phyloP scores from a whole-genome alignment of 2,888 invertebrate species.

The Patella ulyssiponensis region DNA sequence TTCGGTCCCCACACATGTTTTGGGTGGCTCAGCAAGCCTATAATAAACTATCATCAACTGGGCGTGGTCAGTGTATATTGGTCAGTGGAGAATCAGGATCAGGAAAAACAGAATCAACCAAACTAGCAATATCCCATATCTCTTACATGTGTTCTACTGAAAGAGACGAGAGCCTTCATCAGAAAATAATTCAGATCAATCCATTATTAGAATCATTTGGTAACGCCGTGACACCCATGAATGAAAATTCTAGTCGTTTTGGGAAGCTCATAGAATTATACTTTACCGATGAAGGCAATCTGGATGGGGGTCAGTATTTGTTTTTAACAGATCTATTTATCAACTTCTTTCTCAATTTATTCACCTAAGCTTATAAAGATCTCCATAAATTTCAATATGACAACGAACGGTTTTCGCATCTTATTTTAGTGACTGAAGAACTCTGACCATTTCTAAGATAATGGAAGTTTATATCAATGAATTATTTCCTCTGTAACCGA shows the following conservation, averaged over 20 bases:
- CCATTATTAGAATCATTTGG: constrained; percentile 58
- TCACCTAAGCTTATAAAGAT: no score
- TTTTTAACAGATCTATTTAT: no score
- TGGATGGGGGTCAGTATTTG: constrained; percentile 37
- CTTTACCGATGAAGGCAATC: constrained; percentile 39
- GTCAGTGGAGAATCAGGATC: constrained; percentile 61
- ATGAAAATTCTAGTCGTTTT: constrained; percentile 58
- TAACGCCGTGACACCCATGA: constrained; percentile 53
- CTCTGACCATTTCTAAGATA: neutral
- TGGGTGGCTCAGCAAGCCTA: constrained; percentile 54
- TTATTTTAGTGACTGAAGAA: neutral
- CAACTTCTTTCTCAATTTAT: no score
- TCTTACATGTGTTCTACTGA: constrained; percentile 30
- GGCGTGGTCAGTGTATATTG: constrained; percentile 51
- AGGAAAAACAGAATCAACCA: constrained; percentile 47
- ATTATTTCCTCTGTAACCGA: neutral
- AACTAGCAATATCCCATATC: constrained; percentile 42
- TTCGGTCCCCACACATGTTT: constrained; percentile 51
- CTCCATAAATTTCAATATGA: no score
- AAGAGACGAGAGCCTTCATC: constrained; percentile 36
- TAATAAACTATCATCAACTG: constrained; percentile 42
- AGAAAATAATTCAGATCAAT: constrained; percentile 42
- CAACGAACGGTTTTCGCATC: neutral
- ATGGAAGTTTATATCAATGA: neutral
- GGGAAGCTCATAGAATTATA: constrained; percentile 51